phyloP scores from a whole-genome alignment of 1,140 invertebrate species.

The Megalonaias nervosa region DNA sequence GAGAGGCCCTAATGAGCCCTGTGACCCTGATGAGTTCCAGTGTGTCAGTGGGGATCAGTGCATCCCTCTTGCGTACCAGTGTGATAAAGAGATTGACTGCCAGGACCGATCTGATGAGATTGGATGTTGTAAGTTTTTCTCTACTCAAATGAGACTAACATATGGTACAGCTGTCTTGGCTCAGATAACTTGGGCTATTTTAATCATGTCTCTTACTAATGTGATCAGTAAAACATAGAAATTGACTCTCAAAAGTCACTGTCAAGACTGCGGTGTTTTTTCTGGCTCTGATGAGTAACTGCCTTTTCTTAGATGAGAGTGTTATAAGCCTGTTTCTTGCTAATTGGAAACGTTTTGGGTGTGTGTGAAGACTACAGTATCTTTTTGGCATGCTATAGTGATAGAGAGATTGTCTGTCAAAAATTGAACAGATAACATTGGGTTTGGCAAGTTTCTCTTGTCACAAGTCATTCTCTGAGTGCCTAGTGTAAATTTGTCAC shows the following conservation, averaged over 20 bases:
- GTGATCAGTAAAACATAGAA: too few species aligned
- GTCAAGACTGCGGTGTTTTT: not conserved
- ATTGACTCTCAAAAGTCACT: too few species aligned
- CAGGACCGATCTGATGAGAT: slow-evolving; percentile 45
- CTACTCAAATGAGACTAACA: not conserved
- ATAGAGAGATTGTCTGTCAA: slow-evolving; percentile 87
- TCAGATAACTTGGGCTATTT: too few species aligned
- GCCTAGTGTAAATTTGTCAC: not conserved
- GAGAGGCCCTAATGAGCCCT: slow-evolving; percentile 79
- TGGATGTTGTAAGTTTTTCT: slow-evolving; percentile 33
- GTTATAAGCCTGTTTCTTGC: too few species aligned
- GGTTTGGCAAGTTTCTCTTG: slow-evolving; percentile 82
- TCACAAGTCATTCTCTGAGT: not conserved
- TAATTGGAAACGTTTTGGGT: slow-evolving; percentile 63
- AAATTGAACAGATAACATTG: slow-evolving; percentile 92
- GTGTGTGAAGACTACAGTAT: slow-evolving; percentile 86
- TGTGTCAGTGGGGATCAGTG: slow-evolving; percentile 47
- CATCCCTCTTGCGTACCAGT: slow-evolving; percentile 52
- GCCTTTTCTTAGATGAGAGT: slow-evolving; percentile 65
- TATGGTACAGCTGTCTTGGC: not conserved
- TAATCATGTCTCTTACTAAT: too few species aligned
- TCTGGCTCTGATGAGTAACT: slow-evolving; percentile 82
- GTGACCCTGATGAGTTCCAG: slow-evolving; percentile 77
- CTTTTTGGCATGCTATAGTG: slow-evolving; percentile 94
- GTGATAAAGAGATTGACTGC: slow-evolving; percentile 57